Base-by-base conservation (phyloP, 2,797 vertebrate genomes). In the Emydoidea blandingii region DNA sequence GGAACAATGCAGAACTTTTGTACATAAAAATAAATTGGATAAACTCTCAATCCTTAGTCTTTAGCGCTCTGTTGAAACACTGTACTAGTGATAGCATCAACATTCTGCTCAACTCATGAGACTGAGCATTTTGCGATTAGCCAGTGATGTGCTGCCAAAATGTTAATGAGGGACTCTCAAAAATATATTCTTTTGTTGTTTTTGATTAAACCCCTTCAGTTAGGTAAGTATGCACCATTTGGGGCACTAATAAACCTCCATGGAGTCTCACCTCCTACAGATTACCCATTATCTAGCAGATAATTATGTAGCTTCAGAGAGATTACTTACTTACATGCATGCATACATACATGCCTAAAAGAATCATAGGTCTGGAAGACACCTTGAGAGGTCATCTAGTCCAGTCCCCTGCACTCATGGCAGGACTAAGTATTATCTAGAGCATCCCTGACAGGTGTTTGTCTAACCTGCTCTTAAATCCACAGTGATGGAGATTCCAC, bases 61-160 rank as follows among this genome's bases (percentile, higher is more conserved):
- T 76, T 76, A 74, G 41, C 5, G 23, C 72, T 44, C 41, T 74
- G 41, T 14, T 74, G 72, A 74, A 74, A 25, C 41, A 74, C 12
- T 44, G 19, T 27, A 76, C 25, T 29, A 76, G 74, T 76, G 74
- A 29, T 29, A 76, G 74, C 41, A 76, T 76, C 74, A 76, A 76
- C 74, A 47, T 47, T 2, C 84, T 81, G 76, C 76, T 25, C 65
- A 9, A 62, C 31, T 21, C 0, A 1, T 59, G 57, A 12, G 53
- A 10, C 2, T 4, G 80, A 0, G 0, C 25, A 1, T 10, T 1
- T 37, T 62, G 81, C 54, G 34, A 29, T 76, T 76, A 76, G 74
- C 74, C 74, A 47, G 25, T 47, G 23, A 76, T 76, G 25, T 76
- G 44, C 41, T 76, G 74, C 41, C 41, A 76, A 29, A 47, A 76